Evolutionary conservation across 1,140 invertebrate genomes (phyloP).

Genomic region (Carcinoscorpius rotundicauda): DNA sequence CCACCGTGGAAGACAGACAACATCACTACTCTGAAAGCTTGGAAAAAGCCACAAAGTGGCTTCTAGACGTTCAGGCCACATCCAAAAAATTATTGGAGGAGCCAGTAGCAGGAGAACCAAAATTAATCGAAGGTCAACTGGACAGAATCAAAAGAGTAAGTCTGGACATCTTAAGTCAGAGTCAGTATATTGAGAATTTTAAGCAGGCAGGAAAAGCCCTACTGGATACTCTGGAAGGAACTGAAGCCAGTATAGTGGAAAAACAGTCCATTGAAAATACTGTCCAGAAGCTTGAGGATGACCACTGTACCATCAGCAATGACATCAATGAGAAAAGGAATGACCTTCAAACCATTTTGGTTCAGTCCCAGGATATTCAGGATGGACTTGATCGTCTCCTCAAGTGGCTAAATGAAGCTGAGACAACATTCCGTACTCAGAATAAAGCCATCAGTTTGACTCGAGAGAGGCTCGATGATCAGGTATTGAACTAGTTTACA

Average conservation of each 20-base stretch:
- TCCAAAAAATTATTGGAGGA: constrained; percentile 61
- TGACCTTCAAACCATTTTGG: constrained; percentile 69
- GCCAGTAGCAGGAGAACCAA: constrained; percentile 68
- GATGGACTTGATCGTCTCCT: constrained; percentile 77
- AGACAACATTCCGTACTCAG: constrained; percentile 55
- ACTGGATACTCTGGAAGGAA: constrained; percentile 59
- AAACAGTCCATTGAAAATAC: constrained; percentile 62
- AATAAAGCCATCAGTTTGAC: constrained; percentile 71
- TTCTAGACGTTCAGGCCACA: constrained; percentile 65
- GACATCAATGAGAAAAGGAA: constrained; percentile 64
- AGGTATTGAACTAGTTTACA: constrained; percentile 8
- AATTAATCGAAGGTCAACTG: constrained; percentile 74
- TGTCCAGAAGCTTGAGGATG: constrained; percentile 57
- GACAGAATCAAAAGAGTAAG: constrained; percentile 67
- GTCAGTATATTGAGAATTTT: constrained; percentile 65
- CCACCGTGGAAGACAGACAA: constrained; percentile 62
- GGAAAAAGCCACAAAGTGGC: constrained; percentile 68
- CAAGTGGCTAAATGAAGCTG: constrained; percentile 68
- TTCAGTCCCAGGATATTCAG: constrained; percentile 85
- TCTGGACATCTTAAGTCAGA: constrained; percentile 73
- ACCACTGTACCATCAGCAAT: constrained; percentile 57
- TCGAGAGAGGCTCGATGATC: constrained; percentile 78
- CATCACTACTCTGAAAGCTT: constrained; percentile 69
- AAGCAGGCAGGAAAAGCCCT: constrained; percentile 56
- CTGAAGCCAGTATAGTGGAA: constrained; percentile 53